These are phyloP conservation scores for Morelia viridis DNA, from an alignment of 2,797 vertebrate genomes.

Conservation along the genomic window DNA sequence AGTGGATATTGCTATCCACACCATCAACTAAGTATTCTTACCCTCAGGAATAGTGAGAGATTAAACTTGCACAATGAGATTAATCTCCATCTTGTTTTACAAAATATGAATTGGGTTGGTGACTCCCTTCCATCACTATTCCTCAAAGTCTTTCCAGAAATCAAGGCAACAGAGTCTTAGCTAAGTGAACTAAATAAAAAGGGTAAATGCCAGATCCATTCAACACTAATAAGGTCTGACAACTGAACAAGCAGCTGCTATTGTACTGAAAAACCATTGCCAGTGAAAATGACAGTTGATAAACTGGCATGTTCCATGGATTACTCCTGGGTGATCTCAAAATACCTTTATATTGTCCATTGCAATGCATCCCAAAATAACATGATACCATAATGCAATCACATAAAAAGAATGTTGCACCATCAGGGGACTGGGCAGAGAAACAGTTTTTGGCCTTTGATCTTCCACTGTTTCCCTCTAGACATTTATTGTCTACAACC, in stretches of 20 bases:
- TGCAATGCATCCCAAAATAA: constrained; percentile 52
- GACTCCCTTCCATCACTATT: not conserved
- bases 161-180: not conserved
- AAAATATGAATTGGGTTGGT: not conserved
- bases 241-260: constrained; percentile 55
- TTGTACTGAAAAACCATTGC: constrained; percentile 47
- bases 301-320: constrained; percentile 48
- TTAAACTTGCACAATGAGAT: not conserved
- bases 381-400: constrained; percentile 17
- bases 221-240: constrained; percentile 59
- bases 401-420: constrained; percentile 35
- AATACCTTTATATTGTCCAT: constrained; percentile 52
- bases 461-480: not conserved
- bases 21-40: not conserved
- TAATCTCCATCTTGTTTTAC: not conserved
- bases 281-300: constrained; percentile 59
- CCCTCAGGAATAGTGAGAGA: not conserved
- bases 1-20: not conserved
- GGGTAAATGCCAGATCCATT: constrained; percentile 49
- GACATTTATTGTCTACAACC: not conserved
- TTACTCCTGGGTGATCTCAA: constrained; percentile 39
- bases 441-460: constrained; percentile 34
- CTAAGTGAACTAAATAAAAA: constrained; percentile 50
- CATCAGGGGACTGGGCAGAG: constrained; percentile 34
- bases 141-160: constrained; percentile 4